phyloP scores from a whole-genome alignment of 2,113 vertebrate species.

The Carassius carassius region DNA sequence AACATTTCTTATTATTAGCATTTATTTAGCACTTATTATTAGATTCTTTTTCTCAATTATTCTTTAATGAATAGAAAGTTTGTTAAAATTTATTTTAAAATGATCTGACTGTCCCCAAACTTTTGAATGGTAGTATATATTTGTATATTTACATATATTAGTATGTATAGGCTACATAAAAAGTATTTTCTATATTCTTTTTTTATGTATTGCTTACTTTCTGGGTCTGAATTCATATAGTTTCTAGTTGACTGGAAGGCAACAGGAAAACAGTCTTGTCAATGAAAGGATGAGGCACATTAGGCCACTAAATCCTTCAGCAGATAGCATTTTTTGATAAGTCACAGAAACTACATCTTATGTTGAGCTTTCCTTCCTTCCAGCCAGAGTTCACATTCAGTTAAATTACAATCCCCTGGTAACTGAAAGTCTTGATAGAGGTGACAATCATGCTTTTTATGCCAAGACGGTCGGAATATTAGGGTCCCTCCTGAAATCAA shows the following conservation, averaged over 20 bases:
- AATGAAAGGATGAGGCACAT: background rate
- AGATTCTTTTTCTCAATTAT: too few relatives aligned
- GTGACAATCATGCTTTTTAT: slow-evolving; percentile 12
- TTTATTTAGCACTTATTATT: too few relatives aligned
- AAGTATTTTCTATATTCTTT: too few relatives aligned
- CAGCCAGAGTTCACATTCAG: background rate
- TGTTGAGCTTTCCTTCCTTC: background rate
- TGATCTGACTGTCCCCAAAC: too few relatives aligned
- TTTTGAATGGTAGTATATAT: too few relatives aligned
- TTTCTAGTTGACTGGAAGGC: background rate
- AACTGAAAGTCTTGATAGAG: slow-evolving; percentile 1
- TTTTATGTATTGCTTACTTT: background rate
- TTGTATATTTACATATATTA: too few relatives aligned
- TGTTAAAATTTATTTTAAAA: too few relatives aligned
- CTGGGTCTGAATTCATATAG: background rate
- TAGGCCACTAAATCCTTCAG: background rate
- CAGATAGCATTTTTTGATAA: background rate
- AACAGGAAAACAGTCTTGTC: background rate
- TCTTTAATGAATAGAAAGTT: too few relatives aligned
- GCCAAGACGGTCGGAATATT: background rate
- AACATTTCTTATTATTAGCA: too few relatives aligned
- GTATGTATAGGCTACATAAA: too few relatives aligned
- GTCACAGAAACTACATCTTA: background rate
- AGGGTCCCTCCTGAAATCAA: background rate
- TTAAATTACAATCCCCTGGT: background rate